Percentiles rank a stretch among this genome's conserved stretches.
Conservation (phyloP, 2,113 vertebrate species). For the Eudyptes chrysolophus region DNA sequence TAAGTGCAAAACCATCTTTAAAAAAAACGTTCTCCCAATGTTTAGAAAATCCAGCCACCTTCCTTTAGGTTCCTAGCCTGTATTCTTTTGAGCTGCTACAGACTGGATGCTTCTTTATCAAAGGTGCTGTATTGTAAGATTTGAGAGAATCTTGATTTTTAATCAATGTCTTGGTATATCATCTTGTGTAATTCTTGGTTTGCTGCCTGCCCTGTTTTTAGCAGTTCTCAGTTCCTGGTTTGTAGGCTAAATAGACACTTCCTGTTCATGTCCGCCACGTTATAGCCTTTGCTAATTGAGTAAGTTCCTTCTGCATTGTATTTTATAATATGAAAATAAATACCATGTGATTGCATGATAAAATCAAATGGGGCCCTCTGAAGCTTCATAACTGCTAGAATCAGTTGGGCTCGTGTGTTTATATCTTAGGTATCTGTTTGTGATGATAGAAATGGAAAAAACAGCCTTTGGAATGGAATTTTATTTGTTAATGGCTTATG, state of each 20-base stretch:
- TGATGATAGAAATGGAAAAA: not conserved
- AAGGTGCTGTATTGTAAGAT: not conserved
- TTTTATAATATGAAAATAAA: not conserved
- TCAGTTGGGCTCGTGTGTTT: not conserved
- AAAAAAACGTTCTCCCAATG: not conserved
- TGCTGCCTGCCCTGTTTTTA: not conserved
- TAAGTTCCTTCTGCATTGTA: not conserved
- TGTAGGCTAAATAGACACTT: not conserved
- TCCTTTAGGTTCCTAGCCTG: not conserved
- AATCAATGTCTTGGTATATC: not conserved
- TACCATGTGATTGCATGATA: not conserved
- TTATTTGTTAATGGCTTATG: not conserved
- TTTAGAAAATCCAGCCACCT: not conserved
- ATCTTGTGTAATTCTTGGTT: not conserved
- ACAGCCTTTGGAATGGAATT: not conserved
- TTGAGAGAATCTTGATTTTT: not conserved
- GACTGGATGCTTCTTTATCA: not conserved
- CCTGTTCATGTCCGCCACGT: not conserved
- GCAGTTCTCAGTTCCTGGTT: not conserved
- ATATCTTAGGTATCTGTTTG: not conserved
- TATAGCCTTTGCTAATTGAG: not conserved
- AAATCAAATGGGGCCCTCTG: not conserved
- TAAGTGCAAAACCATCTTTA: not conserved
- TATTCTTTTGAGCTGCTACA: not conserved
- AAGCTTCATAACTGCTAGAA: not conserved